Percentiles rank a stretch among this genome's conserved stretches.
Conservation (phyloP, 2,888 invertebrate genomes). For the Pyrrhosoma nymphula region DNA sequence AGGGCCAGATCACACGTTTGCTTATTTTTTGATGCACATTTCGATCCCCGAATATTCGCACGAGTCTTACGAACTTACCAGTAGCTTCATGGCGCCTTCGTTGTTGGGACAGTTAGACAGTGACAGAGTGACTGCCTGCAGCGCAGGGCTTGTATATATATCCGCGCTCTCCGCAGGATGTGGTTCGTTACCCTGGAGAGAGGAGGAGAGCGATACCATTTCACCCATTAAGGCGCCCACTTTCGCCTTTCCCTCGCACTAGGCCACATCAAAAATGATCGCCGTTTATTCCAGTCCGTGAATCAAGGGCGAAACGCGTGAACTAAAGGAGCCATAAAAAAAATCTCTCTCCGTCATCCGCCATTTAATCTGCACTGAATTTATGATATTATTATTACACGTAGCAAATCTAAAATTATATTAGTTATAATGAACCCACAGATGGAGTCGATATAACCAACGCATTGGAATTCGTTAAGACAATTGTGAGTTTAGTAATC, state of each 20-base stretch:
- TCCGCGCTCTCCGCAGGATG: not conserved
- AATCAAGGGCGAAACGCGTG: not conserved
- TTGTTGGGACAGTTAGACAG: not conserved
- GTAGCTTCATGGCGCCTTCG: not conserved
- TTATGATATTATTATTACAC: too few relatives aligned
- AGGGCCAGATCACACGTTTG: too few relatives aligned
- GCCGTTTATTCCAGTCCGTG: conserved; percentile 16
- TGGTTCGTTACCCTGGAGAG: conserved; percentile 14
- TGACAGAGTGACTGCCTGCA: not conserved
- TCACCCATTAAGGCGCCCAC: conserved; percentile 6
- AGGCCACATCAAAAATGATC: not conserved
- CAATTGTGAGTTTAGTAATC: too few relatives aligned
- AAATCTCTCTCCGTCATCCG: not conserved
- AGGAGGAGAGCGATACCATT: not conserved
- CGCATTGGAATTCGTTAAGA: too few relatives aligned
- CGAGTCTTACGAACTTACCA: not conserved
- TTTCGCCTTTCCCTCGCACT: not conserved
- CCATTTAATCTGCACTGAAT: not conserved
- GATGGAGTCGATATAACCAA: too few relatives aligned
- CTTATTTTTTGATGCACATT: too few relatives aligned
- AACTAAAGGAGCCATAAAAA: too few relatives aligned
- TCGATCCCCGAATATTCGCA: too few relatives aligned
- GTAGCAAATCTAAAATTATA: too few relatives aligned
- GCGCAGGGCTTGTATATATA: not conserved
- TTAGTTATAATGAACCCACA: too few relatives aligned